Evolutionary conservation across 1,140 invertebrate species (phyloP), one percentile per base, ranked within the genome.

Genomic region (Microplitis mediator): DNA sequence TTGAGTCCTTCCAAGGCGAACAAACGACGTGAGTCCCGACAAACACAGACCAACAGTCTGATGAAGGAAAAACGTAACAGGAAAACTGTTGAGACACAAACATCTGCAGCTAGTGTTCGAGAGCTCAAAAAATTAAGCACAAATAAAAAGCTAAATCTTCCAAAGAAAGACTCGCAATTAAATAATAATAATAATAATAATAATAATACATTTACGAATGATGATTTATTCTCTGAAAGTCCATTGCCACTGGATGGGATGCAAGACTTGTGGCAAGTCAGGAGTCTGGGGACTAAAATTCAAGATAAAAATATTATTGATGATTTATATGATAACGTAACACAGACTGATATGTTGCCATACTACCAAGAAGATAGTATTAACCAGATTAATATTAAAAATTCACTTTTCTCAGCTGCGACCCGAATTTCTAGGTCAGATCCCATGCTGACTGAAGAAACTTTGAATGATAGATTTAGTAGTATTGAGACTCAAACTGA

Each of bases 401-500:
- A 56, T 23, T 65, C 50, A 8, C 36, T 54, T 16, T 51, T 35
- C 11, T 9, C 14, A 39, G 51, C 74, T 31, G 75, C 64, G 51
- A 74, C 23, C 23, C 23, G 73, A 32, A 69, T 82, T 13, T 83
- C 79, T 1, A 77, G 69, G 73, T 81, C 83, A 13, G 85, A 86
- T 81, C 85, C 86, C 36, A 81, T 87, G 76, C 69, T 87, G 31
- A 87, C 79, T 0, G 81, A 83, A 34, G 80, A 86, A 72, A 81
- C 79, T 35, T 84, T 82, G 65, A 75, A 77, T 6, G 83, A 86
- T 62, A 81, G 77, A 69, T 88, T 82, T 51, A 89, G 88, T 58
- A 89, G 89, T 71, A 89, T 87, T 65, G 89, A 90, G 77, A 90
- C 89, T 0, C 89, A 90, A 81, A 90, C 89, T 0, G 89, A 90